Evolutionary conservation across 2,888 invertebrate species (phyloP).

Genomic region (Cordylochernes scorpioides): DNA sequence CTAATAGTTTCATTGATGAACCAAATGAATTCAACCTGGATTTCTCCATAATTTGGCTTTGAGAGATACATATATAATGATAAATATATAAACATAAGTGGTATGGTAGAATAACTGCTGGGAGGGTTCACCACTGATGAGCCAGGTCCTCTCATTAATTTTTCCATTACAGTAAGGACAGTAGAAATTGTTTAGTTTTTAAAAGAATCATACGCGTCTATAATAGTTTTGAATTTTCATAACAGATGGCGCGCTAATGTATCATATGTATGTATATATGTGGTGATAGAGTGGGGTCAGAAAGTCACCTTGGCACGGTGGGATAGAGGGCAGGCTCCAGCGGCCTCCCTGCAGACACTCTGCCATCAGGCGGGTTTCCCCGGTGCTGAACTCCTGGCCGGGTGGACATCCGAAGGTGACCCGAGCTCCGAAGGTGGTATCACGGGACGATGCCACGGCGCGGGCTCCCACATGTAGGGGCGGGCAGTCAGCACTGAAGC

Average conservation of each 20-base stretch:
- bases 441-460: slow-evolving; percentile 63
- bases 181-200: no score
- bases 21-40: no score
- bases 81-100: no score
- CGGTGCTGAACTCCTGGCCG: slow-evolving; percentile 78
- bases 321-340: slow-evolving; percentile 73
- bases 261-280: neutral
- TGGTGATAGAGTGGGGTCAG: neutral
- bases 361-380: slow-evolving; percentile 51
- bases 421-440: slow-evolving; percentile 65
- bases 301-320: slow-evolving; percentile 57
- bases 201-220: slow-evolving; percentile 3
- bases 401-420: slow-evolving; percentile 72
- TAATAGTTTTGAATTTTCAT: slow-evolving; percentile 10
- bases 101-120: no score
- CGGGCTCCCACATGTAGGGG: slow-evolving; percentile 53
- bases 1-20: no score
- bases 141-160: no score
- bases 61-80: no score
- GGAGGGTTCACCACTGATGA: no score
- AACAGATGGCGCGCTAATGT: neutral
- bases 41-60: no score
- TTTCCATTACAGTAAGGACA: no score
- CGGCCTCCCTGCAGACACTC: slow-evolving; percentile 66
- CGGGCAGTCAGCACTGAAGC: slow-evolving; percentile 74